Evolutionary conservation across 2,113 vertebrate species (phyloP).

Genomic region (Lichenostomus cassidix): DNA sequence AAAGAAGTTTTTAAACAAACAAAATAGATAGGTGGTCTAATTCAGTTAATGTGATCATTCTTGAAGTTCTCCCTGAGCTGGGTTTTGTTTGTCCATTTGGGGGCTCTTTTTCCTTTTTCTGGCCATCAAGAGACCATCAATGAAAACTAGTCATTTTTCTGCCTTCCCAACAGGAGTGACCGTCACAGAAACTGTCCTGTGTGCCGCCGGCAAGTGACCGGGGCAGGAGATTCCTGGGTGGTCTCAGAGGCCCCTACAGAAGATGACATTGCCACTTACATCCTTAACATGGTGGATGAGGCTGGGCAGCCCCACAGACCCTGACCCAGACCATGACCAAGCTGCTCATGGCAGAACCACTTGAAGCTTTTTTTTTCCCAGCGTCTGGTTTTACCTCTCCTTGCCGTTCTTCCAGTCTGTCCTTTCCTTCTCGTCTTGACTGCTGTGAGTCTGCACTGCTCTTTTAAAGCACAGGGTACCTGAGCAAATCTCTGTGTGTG

Average conservation of each 20-base stretch:
- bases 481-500: neutral
- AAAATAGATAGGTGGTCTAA: neutral
- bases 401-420: constrained; percentile 35
- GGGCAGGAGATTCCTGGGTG: constrained; percentile 94
- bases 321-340: constrained; percentile 66
- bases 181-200: constrained; percentile 94
- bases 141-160: constrained; percentile 27
- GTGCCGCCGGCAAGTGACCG: constrained; percentile 92
- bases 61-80: neutral
- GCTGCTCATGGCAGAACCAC: neutral
- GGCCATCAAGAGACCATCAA: neutral
- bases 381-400: neutral
- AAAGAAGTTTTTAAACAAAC: neutral
- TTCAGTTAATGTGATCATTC: neutral
- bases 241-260: constrained; percentile 95
- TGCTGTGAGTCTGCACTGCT: constrained; percentile 40
- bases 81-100: neutral
- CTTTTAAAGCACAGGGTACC: neutral
- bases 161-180: constrained; percentile 85
- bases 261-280: constrained; percentile 92
- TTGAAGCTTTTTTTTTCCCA: neutral
- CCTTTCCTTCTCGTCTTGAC: constrained; percentile 31
- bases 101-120: neutral
- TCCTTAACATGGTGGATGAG: constrained; percentile 95
- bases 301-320: constrained; percentile 90